Evolutionary conservation across 2,113 vertebrate species (phyloP).

Genomic region (Heterochromis multidens): DNA sequence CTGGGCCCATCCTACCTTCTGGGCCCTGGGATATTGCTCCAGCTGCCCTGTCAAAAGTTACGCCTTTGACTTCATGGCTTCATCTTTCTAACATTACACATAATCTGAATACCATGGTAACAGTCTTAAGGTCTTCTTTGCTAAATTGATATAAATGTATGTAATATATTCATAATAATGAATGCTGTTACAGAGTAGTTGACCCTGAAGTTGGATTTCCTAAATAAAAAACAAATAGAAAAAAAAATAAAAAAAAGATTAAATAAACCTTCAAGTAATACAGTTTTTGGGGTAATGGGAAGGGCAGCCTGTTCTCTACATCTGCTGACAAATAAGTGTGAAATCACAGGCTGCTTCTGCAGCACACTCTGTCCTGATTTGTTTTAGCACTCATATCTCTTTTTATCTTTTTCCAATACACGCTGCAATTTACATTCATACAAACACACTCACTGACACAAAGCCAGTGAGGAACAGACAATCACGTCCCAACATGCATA

Average conservation of each 20-base stretch:
- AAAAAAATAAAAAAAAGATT: fast-evolving
- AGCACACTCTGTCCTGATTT: not conserved
- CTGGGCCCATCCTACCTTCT: no score
- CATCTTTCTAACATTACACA: no score
- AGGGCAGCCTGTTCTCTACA: not conserved
- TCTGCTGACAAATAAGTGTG: not conserved
- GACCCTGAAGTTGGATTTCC: not conserved
- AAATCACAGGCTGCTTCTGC: not conserved
- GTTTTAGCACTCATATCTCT: not conserved
- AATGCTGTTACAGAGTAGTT: not conserved
- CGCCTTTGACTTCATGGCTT: no score
- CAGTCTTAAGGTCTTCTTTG: not conserved
- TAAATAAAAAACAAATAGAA: not conserved
- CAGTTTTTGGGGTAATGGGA: not conserved
- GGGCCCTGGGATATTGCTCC: no score
- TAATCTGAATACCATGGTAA: not conserved
- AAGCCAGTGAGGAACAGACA: not conserved
- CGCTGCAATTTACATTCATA: not conserved
- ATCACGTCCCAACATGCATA: not conserved
- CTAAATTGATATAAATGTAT: not conserved
- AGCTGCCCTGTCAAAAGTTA: no score
- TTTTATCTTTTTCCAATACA: not conserved
- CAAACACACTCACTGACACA: not conserved
- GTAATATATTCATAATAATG: not conserved
- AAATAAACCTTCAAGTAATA: not conserved